Evolutionary conservation across 2,113 vertebrate species (phyloP).

Genomic region (Ptychochromis oligacanthus): DNA sequence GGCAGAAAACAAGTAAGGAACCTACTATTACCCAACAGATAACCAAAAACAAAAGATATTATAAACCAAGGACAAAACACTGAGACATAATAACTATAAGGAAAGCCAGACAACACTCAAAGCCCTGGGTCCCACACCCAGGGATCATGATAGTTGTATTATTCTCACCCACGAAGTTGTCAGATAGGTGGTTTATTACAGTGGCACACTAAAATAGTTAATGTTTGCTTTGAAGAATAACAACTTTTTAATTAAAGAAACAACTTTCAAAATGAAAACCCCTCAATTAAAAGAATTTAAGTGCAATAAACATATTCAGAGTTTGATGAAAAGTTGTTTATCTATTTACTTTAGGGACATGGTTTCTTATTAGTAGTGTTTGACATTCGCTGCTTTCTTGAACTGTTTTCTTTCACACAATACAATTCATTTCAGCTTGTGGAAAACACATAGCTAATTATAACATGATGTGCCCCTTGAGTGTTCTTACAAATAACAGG

Average conservation of each 20-base stretch:
- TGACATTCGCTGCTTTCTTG: slow-evolving; percentile 20
- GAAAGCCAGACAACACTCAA: too few relatives aligned
- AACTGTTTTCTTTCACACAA: not conserved
- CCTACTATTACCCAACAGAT: too few relatives aligned
- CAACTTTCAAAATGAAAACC: not conserved
- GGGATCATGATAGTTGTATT: too few relatives aligned
- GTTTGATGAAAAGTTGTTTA: not conserved
- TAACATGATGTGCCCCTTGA: slow-evolving; percentile 31
- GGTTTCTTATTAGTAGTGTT: not conserved
- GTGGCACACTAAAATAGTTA: not conserved
- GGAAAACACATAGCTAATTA: slow-evolving; percentile 56
- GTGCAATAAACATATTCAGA: not conserved
- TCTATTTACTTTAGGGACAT: not conserved
- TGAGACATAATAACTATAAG: too few relatives aligned
- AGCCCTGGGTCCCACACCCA: too few relatives aligned
- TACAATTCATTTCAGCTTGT: slow-evolving; percentile 38
- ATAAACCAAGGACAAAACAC: too few relatives aligned
- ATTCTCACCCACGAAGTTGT: not conserved
- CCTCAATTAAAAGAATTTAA: not conserved
- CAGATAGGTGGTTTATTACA: not conserved
- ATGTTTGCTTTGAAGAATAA: not conserved
- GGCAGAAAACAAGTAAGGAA: too few relatives aligned
- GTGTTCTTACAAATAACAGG: slow-evolving; percentile 52
- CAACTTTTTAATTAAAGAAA: not conserved
- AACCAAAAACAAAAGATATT: too few relatives aligned